phyloP scores from a whole-genome alignment of 2,797 vertebrate genomes.

The Rhinatrema bivittatum region DNA sequence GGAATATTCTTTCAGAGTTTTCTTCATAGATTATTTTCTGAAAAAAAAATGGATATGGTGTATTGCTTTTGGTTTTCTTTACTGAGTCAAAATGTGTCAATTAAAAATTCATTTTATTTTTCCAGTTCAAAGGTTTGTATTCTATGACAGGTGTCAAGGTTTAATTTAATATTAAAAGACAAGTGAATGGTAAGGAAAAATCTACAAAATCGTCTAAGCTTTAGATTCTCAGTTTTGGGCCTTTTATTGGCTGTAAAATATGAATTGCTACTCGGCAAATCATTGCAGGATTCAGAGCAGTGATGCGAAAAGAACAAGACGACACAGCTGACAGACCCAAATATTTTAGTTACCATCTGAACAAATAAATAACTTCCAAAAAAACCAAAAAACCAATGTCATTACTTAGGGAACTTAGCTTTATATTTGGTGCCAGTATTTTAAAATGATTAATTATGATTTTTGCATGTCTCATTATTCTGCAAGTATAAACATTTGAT shows the following conservation, averaged over 20 bases:
- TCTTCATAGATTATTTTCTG: conserved; percentile 16
- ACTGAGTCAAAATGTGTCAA: conserved; percentile 23
- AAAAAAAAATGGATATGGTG: conserved; percentile 15
- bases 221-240: conserved; percentile 11
- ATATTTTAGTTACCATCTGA: background rate
- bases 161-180: conserved; percentile 37
- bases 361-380: background rate
- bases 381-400: background rate
- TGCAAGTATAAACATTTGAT: too few relatives aligned
- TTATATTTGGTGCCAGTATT: background rate
- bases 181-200: conserved; percentile 25
- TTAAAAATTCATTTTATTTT: conserved; percentile 12
- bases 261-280: conserved; percentile 24
- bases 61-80: conserved; percentile 29
- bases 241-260: conserved; percentile 23
- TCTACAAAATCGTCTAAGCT: conserved; percentile 17
- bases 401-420: background rate
- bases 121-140: conserved; percentile 28
- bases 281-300: background rate
- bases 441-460: too few relatives aligned
- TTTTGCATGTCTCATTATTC: too few relatives aligned
- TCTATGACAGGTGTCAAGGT: conserved; percentile 37
- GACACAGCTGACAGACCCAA: background rate
- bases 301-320: conserved; percentile 5
- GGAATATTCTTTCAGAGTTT: conserved; percentile 6